Conservation (phyloP, 1,140 invertebrate genomes). For the Hylyphantes graminicola region DNA sequence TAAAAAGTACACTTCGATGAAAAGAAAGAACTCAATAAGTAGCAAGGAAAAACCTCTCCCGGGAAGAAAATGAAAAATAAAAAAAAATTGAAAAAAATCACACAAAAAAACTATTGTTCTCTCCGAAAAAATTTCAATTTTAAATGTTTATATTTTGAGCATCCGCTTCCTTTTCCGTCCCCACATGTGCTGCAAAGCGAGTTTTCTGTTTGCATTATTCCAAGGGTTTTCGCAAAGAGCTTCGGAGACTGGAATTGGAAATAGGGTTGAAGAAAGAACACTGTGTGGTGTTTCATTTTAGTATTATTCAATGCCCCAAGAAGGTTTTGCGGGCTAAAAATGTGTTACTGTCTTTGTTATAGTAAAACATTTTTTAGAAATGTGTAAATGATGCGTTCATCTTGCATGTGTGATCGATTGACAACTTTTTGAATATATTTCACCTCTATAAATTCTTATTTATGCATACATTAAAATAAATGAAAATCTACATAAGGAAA, state of each 20-base stretch:
- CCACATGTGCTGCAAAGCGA: background rate
- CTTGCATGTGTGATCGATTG: no score
- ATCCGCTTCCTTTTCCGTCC: background rate
- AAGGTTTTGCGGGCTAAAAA: background rate
- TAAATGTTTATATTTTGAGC: constrained; percentile 41
- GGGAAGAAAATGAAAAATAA: background rate
- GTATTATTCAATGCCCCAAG: constrained; percentile 3
- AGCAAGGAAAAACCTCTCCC: background rate
- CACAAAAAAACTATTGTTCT: background rate
- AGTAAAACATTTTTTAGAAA: no score
- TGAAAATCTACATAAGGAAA: no score
- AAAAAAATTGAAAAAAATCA: constrained; percentile 3
- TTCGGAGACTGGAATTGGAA: constrained; percentile 22
- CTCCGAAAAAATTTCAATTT: constrained; percentile 34
- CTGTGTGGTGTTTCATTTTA: constrained; percentile 16
- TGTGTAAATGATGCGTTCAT: no score
- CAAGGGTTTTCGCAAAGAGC: background rate
- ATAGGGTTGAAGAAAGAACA: background rate
- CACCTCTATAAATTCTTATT: no score
- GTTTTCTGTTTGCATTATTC: constrained; percentile 26
- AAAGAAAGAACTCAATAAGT: constrained; percentile 37
- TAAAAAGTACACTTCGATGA: background rate
- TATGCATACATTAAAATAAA: no score
- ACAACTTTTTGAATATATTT: no score
- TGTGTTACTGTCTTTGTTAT: no score